phyloP scores from a whole-genome alignment of 2,888 invertebrate species.

The Drepana falcataria region DNA sequence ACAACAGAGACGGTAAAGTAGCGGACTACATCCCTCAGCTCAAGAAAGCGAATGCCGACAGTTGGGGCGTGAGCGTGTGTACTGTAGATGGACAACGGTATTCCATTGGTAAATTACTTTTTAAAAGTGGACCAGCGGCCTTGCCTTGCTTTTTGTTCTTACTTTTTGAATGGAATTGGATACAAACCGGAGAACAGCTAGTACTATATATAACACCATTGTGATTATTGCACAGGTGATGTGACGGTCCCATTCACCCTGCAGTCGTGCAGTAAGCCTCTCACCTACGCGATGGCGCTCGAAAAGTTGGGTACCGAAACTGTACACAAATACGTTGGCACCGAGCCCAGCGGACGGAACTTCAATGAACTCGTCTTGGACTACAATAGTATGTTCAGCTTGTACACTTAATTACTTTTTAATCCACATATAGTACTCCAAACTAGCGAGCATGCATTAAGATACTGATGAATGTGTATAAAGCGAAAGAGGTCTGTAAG shows the following conservation, averaged over 20 bases:
- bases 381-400: constrained; percentile 86
- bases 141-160: no score
- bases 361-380: constrained; percentile 98
- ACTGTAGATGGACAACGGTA: constrained; percentile 97
- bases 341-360: constrained; percentile 97
- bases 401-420: background rate
- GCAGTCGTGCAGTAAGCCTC: constrained; percentile 96
- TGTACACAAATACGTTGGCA: constrained; percentile 97
- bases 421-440: no score
- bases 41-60: constrained; percentile 91
- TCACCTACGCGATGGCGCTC: constrained; percentile 96
- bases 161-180: no score
- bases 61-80: constrained; percentile 97
- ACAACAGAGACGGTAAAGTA: constrained; percentile 91
- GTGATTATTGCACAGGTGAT: constrained; percentile 78
- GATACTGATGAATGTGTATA: no score
- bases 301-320: constrained; percentile 93
- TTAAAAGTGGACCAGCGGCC: no score
- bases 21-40: constrained; percentile 98
- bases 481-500: no score
- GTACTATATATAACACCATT: no score
- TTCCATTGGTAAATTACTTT: constrained; percentile 81
- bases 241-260: constrained; percentile 94
- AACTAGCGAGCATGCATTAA: no score
- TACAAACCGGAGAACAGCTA: no score